Evolutionary conservation across 2,797 vertebrate species (phyloP).

Genomic region (Jordanella pulchra): DNA sequence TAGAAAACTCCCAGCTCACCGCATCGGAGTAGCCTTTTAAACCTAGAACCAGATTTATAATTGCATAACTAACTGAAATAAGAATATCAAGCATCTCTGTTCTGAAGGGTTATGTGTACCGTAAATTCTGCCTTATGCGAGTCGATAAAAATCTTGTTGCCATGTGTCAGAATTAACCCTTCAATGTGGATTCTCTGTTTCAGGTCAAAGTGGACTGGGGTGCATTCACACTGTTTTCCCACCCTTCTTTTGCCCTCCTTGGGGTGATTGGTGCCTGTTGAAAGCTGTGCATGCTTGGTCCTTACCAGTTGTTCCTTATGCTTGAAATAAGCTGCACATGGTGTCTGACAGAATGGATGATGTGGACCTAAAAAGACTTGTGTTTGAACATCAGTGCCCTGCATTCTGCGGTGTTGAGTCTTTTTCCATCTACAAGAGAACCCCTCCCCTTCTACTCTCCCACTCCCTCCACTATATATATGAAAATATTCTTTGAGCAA

Average conservation of each 20-base stretch:
- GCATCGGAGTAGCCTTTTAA: background rate
- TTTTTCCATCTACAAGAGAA: slow-evolving; percentile 72
- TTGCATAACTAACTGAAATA: slow-evolving; percentile 1
- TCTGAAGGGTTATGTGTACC: slow-evolving; percentile 29
- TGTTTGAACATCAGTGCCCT: slow-evolving; percentile 61
- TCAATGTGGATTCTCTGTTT: slow-evolving; percentile 51
- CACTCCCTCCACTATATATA: slow-evolving; percentile 56
- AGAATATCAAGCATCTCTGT: background rate
- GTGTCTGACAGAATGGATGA: slow-evolving; percentile 79
- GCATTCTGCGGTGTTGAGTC: slow-evolving; percentile 64
- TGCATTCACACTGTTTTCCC: slow-evolving; percentile 36
- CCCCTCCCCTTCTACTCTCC: slow-evolving; percentile 63
- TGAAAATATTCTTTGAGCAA: slow-evolving; percentile 65
- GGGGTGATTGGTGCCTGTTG: slow-evolving; percentile 53
- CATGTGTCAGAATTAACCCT: slow-evolving; percentile 3
- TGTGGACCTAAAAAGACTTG: slow-evolving; percentile 71
- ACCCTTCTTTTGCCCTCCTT: slow-evolving; percentile 36
- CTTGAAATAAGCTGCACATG: slow-evolving; percentile 58
- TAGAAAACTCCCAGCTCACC: too few relatives aligned
- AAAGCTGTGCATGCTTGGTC: slow-evolving; percentile 42
- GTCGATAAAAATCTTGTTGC: slow-evolving; percentile 36
- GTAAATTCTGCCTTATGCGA: slow-evolving; percentile 40
- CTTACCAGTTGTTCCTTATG: slow-evolving; percentile 73
- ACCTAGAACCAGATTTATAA: background rate
- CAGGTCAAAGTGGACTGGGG: slow-evolving; percentile 64